Evolutionary conservation across 2,888 invertebrate genomes (phyloP), one percentile per base, ranked within the genome.

Genomic region (Spialia ferax): DNA sequence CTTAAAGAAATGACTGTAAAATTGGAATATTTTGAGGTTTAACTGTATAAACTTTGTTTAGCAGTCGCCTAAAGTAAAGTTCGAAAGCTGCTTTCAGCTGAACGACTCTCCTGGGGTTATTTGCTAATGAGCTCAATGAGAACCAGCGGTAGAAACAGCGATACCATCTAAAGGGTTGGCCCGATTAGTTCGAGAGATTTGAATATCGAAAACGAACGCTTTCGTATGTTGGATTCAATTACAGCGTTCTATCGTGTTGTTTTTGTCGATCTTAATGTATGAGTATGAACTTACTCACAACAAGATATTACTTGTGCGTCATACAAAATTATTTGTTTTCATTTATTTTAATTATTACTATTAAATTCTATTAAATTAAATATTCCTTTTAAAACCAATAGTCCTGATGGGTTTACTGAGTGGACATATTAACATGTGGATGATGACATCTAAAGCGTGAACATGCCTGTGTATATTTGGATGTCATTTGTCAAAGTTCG

Each of bases 111-210:
- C 10, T 20, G 3, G 18, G 45, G 20, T 45, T 10, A 45, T 1
- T 20, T 45, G 45, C 20, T 45, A 45, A 45, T 45, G 45, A 45
- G 20, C 18, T 45, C 18, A 18, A 20, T 45, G 18, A 45, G 18
- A 32, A 32, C 32, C 7, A 32, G 1, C 5, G 32, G n/a, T n/a
- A n/a, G 42, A 45, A 45, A 45, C 45, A 10, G 15, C 45, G 18
- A 6, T 20, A 10, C 45, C 18, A 45, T 45, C 38, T 5, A 20
- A 45, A 45, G 45, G 20, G 45, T 10, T 18, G 10, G 18, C 18
- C 20, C 18, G 45, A 45, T 45, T 45, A 45, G 45, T 18, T 45
- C 45, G 45, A 45, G 45, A 20, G 18, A 45, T 45, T 20, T 45
- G 45, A 45, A 45, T 10, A 45, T 45, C 18, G 45, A 45, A 45